Evolutionary conservation across 1,140 invertebrate genomes (phyloP).

Genomic region (Euschistus heros): DNA sequence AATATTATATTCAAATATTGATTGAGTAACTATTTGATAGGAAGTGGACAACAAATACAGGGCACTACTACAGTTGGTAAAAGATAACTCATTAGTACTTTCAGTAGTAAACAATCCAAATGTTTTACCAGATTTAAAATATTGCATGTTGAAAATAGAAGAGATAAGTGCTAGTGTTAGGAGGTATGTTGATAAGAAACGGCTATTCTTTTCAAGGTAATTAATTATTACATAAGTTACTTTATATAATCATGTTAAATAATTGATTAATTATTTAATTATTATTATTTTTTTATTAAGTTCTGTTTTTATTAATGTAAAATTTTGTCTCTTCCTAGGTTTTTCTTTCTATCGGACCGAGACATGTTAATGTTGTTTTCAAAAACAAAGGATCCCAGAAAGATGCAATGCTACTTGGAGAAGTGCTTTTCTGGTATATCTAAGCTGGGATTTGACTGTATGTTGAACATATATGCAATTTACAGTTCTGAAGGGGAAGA

Average conservation of each 20-base stretch:
- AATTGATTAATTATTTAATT: no score
- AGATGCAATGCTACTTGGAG: not conserved
- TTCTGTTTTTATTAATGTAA: no score
- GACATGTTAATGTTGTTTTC: not conserved
- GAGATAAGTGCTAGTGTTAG: slow-evolving; percentile 77
- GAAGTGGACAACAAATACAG: slow-evolving; percentile 68
- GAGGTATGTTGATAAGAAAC: slow-evolving; percentile 83
- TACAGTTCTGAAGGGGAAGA: not conserved
- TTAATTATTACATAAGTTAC: not conserved
- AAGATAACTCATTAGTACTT: slow-evolving; percentile 61
- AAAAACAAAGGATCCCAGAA: slow-evolving; percentile 4
- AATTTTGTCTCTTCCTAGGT: not conserved
- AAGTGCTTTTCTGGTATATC: slow-evolving; percentile 10
- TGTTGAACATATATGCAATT: not conserved
- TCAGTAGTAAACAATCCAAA: slow-evolving; percentile 57
- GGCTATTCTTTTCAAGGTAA: slow-evolving; percentile 70
- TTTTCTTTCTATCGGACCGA: slow-evolving; percentile 1
- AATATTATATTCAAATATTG: not conserved
- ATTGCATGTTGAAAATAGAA: slow-evolving; percentile 63
- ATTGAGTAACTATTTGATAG: slow-evolving; percentile 26
- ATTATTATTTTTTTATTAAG: no score
- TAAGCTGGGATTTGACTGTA: not conserved
- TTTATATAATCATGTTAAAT: no score
- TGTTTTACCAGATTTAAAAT: slow-evolving; percentile 61
- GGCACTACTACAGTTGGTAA: slow-evolving; percentile 62